phyloP scores from a whole-genome alignment of 2,888 invertebrate species.

The Chaetogeoica ovagalla region DNA sequence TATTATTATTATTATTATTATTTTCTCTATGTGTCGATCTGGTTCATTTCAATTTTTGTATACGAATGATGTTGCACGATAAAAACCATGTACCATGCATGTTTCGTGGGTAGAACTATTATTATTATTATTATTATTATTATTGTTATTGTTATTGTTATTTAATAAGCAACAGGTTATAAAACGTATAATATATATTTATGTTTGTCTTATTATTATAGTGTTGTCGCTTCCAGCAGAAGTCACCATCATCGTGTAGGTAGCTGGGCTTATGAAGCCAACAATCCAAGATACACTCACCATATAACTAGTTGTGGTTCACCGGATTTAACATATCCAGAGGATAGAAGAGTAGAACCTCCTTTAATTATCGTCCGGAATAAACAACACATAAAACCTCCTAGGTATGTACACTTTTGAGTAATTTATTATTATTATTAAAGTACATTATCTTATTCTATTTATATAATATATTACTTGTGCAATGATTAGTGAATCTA shows the following conservation, averaged over 20 bases:
- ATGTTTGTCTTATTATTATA: conserved; percentile 29
- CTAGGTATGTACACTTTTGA: conserved; percentile 37
- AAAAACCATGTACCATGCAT: conserved; percentile 24
- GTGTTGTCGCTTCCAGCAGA: conserved; percentile 54
- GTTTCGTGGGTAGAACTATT: conserved; percentile 36
- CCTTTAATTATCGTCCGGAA: conserved; percentile 57
- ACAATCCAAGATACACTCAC: conserved; percentile 34
- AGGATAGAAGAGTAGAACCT: conserved; percentile 57
- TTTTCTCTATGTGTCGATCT: neutral
- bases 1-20: no score
- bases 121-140: no score
- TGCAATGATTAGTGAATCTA: conserved; percentile 17
- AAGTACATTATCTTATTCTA: no score
- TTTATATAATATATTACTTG: no score
- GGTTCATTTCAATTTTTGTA: neutral
- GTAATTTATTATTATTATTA: neutral
- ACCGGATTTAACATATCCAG: conserved; percentile 56
- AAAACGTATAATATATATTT: conserved; percentile 18
- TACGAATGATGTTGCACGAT: conserved; percentile 25
- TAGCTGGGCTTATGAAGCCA: conserved; percentile 35
- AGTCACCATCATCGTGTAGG: conserved; percentile 52
- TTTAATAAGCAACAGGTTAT: conserved; percentile 41
- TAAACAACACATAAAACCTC: conserved; percentile 58
- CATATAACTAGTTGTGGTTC: conserved; percentile 45
- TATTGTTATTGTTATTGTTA: no score